Evolutionary conservation across 2,888 invertebrate genomes (phyloP).

Genomic region (Tiliacea aurago): DNA sequence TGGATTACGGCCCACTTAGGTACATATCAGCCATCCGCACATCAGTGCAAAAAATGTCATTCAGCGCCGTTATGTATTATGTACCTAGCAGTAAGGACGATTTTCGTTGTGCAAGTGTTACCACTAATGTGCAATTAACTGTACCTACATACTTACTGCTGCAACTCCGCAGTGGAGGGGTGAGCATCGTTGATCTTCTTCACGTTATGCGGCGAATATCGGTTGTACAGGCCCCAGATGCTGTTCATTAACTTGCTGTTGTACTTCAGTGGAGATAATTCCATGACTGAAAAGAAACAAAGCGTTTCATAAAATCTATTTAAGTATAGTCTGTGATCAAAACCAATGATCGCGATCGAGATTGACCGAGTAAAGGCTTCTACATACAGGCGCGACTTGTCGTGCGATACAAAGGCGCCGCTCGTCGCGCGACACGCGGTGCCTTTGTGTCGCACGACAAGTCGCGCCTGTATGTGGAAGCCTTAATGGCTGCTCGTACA

Average conservation of each 20-base stretch:
- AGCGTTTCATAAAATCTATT: neutral
- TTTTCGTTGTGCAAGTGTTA: too few species aligned
- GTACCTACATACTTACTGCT: conserved; percentile 79
- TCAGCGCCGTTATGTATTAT: neutral
- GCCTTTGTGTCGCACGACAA: too few species aligned
- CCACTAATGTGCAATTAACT: neutral
- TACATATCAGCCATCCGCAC: neutral
- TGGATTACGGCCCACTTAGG: too few species aligned
- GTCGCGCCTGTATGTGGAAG: too few species aligned
- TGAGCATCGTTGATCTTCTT: conserved; percentile 93
- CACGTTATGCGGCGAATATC: conserved; percentile 96
- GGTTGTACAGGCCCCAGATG: conserved; percentile 97
- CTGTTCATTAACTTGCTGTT: conserved; percentile 97
- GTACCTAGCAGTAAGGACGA: neutral
- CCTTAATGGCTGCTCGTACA: too few species aligned
- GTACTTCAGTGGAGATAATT: conserved; percentile 94
- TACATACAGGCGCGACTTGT: too few species aligned
- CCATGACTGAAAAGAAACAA: conserved; percentile 87
- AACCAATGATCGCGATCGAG: neutral
- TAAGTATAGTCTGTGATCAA: neutral
- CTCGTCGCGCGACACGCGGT: too few species aligned
- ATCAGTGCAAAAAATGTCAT: neutral
- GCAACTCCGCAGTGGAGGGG: conserved; percentile 85
- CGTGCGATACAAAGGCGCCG: too few species aligned
- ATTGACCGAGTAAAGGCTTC: neutral